Evolutionary conservation across 2,113 vertebrate species (phyloP).

Genomic region (Nycticorax nycticorax): DNA sequence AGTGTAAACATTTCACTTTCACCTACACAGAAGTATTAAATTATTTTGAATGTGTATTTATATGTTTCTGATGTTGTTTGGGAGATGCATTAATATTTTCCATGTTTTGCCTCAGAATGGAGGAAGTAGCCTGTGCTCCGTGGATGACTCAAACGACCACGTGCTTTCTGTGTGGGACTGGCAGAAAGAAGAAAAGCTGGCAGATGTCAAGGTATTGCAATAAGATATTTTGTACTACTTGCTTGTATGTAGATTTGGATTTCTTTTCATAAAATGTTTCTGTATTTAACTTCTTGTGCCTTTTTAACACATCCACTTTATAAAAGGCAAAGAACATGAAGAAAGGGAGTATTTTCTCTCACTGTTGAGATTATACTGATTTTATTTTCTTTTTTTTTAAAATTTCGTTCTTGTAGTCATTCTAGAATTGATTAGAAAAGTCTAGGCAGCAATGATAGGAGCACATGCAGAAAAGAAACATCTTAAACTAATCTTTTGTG

Average conservation of each 20-base stretch:
- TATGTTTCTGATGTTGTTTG: neutral
- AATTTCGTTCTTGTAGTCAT: neutral
- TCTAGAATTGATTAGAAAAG: neutral
- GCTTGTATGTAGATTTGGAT: conserved; percentile 19
- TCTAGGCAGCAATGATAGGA: neutral
- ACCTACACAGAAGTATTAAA: neutral
- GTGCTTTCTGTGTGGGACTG: conserved; percentile 98
- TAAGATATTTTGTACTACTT: conserved; percentile 44
- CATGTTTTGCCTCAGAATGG: conserved; percentile 82
- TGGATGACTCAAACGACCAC: conserved; percentile 97
- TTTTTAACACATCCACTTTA: neutral
- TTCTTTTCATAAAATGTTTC: neutral
- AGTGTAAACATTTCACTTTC: neutral
- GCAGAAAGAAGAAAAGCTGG: conserved; percentile 92
- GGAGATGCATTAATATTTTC: neutral
- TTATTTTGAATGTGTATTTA: neutral
- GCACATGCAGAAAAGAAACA: neutral
- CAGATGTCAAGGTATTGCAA: conserved; percentile 89
- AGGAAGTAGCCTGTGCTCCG: conserved; percentile 89
- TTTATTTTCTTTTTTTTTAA: accelerated
- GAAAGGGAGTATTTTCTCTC: neutral
- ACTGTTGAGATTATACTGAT: neutral
- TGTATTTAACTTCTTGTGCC: neutral
- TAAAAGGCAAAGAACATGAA: neutral
- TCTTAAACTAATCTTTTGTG: neutral